Conservation (phyloP, 2,888 invertebrate genomes). For the Drosophila parthenogenetica region DNA sequence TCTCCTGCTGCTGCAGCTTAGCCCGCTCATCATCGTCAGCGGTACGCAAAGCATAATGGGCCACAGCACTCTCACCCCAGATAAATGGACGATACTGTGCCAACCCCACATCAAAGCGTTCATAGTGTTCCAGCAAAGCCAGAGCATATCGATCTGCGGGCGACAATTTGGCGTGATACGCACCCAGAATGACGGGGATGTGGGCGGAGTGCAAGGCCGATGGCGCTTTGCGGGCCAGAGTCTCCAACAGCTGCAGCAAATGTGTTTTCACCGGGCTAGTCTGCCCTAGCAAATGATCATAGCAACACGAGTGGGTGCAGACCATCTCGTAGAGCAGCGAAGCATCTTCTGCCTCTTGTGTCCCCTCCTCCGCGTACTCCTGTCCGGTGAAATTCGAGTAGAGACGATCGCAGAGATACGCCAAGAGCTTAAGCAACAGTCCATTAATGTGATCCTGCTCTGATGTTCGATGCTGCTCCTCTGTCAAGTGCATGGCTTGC, state of each 20-base stretch:
- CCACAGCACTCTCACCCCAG: slow-evolving; percentile 93
- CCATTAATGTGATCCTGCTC: slow-evolving; percentile 83
- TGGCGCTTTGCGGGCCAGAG: slow-evolving; percentile 88
- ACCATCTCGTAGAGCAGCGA: slow-evolving; percentile 90
- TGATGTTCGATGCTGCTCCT: slow-evolving; percentile 54
- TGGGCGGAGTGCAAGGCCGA: slow-evolving; percentile 88
- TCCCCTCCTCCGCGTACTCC: slow-evolving; percentile 13
- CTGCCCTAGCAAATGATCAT: slow-evolving; percentile 88
- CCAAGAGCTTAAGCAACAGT: slow-evolving; percentile 86
- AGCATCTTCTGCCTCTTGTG: slow-evolving; percentile 50
- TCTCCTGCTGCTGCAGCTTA: slow-evolving; percentile 88
- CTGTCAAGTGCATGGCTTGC: slow-evolving; percentile 87
- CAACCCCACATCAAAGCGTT: slow-evolving; percentile 88
- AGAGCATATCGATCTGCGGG: slow-evolving; percentile 90
- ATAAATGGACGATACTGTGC: slow-evolving; percentile 91
- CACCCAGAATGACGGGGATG: slow-evolving; percentile 91
- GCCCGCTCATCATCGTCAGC: slow-evolving; percentile 86
- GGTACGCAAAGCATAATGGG: slow-evolving; percentile 89
- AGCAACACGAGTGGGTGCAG: slow-evolving; percentile 91
- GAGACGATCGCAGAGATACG: slow-evolving; percentile 87
- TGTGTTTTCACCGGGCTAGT: slow-evolving; percentile 86
- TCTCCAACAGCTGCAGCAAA: slow-evolving; percentile 88
- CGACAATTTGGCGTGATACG: slow-evolving; percentile 91
- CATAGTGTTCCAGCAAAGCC: slow-evolving; percentile 89
- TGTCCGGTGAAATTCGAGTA: slow-evolving; percentile 85